Evolutionary conservation across 2,797 vertebrate genomes (phyloP).

Genomic region (Oceanodroma leucorhoa): DNA sequence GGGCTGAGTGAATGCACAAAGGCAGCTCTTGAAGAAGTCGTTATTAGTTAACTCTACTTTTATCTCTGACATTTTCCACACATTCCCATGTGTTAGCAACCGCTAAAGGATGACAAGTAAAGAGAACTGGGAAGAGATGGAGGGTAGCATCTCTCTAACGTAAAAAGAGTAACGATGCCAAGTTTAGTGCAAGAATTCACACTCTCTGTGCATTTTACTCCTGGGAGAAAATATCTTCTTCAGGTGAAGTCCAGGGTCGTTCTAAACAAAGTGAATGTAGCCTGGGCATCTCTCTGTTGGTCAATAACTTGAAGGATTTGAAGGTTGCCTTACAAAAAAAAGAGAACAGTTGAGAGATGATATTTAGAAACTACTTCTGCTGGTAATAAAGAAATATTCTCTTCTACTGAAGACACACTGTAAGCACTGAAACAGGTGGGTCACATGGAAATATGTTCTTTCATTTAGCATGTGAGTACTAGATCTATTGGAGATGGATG

Average conservation of each 20-base stretch:
- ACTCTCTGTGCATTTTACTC: background rate
- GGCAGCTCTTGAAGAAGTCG: background rate
- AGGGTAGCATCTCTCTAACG: background rate
- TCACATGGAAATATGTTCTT: background rate
- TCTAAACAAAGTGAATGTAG: background rate
- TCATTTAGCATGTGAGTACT: background rate
- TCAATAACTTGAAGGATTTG: background rate
- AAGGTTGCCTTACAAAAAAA: background rate
- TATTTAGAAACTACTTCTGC: background rate
- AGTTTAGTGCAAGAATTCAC: background rate
- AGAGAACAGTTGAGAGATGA: background rate
- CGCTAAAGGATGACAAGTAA: background rate
- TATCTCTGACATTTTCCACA: slow-evolving; percentile 15
- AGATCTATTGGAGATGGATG: background rate
- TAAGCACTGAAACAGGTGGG: background rate
- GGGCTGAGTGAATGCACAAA: slow-evolving; percentile 14
- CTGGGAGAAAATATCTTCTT: background rate
- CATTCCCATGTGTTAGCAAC: background rate
- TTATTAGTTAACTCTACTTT: slow-evolving; percentile 28
- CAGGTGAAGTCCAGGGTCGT: background rate
- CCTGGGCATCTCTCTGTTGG: background rate
- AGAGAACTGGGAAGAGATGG: background rate
- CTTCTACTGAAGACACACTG: background rate
- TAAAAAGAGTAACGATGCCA: background rate
- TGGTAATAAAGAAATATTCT: background rate